Evolutionary conservation across 2,888 invertebrate genomes (phyloP).

Genomic region (Heteromurus nitidus): DNA sequence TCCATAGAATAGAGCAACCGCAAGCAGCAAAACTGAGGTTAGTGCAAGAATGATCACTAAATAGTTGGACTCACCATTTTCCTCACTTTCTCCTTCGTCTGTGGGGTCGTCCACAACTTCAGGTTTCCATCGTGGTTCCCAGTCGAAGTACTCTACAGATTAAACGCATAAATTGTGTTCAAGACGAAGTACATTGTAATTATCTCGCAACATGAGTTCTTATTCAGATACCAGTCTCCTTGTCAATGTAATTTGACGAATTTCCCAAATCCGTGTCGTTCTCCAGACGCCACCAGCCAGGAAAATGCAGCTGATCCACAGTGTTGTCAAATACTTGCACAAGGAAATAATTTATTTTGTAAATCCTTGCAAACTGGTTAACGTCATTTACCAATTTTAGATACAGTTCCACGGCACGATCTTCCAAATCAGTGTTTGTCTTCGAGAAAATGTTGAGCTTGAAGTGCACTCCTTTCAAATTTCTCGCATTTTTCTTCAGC

Average conservation of each 20-base stretch:
- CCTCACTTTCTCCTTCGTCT: not conserved
- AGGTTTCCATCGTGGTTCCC: not conserved
- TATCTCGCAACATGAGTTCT: no score
- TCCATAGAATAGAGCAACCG: not conserved
- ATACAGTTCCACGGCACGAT: no score
- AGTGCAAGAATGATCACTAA: not conserved
- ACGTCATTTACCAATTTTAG: no score
- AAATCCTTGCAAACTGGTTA: not conserved
- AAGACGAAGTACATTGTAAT: not conserved
- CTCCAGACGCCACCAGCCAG: not conserved
- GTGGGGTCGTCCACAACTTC: not conserved
- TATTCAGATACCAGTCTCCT: not conserved
- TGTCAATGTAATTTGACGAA: not conserved
- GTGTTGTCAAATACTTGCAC: not conserved
- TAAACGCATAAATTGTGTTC: not conserved
- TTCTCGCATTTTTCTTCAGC: no score
- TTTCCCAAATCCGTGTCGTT: not conserved
- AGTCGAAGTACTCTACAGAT: not conserved
- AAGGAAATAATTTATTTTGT: not conserved
- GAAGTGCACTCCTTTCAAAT: no score
- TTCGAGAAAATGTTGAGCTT: no score
- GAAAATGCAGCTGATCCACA: not conserved
- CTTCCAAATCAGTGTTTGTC: no score
- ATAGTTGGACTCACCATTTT: not conserved
- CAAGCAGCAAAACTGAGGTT: not conserved